These are phyloP conservation scores for Dermochelys coriacea DNA, from an alignment of 2,797 vertebrate species.

Conservation along the genomic window DNA sequence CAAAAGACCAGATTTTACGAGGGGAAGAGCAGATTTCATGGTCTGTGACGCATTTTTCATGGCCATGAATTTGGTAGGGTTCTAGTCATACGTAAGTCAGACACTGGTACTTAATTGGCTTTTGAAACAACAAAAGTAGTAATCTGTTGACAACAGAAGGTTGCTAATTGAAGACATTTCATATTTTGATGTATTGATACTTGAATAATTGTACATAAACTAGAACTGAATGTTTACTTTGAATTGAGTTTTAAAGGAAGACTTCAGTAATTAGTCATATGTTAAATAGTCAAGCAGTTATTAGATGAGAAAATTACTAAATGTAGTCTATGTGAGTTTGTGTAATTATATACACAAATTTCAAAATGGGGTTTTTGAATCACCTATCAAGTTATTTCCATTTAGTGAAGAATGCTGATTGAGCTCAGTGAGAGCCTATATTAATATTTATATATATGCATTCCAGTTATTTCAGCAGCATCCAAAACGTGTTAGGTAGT, in stretches of 20 bases:
- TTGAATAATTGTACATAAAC: background rate
- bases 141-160: background rate
- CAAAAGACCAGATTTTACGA: too few species aligned
- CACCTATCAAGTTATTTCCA: background rate
- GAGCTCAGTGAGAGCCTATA: background rate
- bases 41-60: too few species aligned
- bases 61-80: too few species aligned
- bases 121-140: background rate
- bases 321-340: background rate
- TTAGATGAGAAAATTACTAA: background rate
- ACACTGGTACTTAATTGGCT: background rate
- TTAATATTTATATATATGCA: background rate
- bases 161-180: background rate
- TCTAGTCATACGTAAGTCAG: background rate
- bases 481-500: background rate
- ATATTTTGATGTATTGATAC: background rate
- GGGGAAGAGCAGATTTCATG: too few species aligned
- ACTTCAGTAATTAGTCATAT: background rate
- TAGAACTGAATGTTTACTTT: background rate
- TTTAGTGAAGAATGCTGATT: background rate
- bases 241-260: background rate
- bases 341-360: background rate
- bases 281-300: background rate
- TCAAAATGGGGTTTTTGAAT: background rate
- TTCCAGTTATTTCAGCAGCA: background rate